phyloP scores from a whole-genome alignment of 2,888 invertebrate species.

The Lysandra coridon region DNA sequence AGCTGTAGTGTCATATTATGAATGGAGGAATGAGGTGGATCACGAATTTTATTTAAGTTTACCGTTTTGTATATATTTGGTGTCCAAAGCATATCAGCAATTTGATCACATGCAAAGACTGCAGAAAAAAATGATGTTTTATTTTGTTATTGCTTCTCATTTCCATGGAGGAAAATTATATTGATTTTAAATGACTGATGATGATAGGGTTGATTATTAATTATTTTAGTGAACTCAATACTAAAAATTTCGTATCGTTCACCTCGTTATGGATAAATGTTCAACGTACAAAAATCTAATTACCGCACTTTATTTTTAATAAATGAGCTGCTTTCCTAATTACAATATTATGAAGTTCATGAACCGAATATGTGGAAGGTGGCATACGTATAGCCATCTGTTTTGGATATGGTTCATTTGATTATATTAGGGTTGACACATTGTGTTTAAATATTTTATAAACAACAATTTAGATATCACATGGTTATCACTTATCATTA shows the following conservation, averaged over 20 bases:
- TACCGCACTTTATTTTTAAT: conserved; percentile 41
- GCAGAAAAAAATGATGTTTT: neutral
- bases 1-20: too few relatives aligned
- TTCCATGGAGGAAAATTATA: neutral
- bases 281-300: conserved; percentile 37
- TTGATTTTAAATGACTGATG: neutral
- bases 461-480: neutral
- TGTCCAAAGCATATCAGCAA: too few relatives aligned
- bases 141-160: too few relatives aligned
- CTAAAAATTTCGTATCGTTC: conserved; percentile 1
- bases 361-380: conserved; percentile 49
- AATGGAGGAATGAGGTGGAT: too few relatives aligned
- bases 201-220: neutral
- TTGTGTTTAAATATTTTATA: neutral
- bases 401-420: conserved; percentile 40
- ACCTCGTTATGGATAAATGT: conserved; percentile 37
- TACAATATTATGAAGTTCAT: conserved; percentile 39
- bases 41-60: too few relatives aligned
- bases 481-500: too few relatives aligned
- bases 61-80: too few relatives aligned
- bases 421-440: neutral
- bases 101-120: neutral
- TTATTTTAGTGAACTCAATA: conserved; percentile 19
- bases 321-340: conserved; percentile 41
- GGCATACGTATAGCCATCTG: conserved; percentile 55